Conservation (phyloP, 2,797 vertebrate genomes). For the Macropodus opercularis region DNA sequence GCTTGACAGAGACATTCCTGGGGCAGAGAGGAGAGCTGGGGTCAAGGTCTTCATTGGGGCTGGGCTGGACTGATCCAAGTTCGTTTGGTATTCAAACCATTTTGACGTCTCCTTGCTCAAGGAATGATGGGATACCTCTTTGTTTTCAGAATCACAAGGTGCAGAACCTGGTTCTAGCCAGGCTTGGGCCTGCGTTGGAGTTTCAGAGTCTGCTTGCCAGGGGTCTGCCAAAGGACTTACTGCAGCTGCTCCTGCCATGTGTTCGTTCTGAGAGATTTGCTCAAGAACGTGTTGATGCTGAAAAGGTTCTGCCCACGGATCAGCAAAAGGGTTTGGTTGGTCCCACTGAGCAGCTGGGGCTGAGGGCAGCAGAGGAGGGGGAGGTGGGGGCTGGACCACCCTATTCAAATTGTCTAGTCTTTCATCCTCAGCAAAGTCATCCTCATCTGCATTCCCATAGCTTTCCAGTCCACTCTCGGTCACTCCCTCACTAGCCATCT, state of each 20-base stretch:
- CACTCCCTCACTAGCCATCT: slow-evolving; percentile 83
- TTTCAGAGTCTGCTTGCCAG: slow-evolving; percentile 66
- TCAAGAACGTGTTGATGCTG: slow-evolving; percentile 44
- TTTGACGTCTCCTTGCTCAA: slow-evolving; percentile 19
- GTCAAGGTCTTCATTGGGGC: slow-evolving; percentile 30
- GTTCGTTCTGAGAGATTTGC: slow-evolving; percentile 4
- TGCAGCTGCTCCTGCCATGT: slow-evolving; percentile 35
- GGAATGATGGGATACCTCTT: slow-evolving; percentile 31
- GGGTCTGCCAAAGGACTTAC: slow-evolving; percentile 54
- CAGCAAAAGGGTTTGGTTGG: slow-evolving; percentile 68
- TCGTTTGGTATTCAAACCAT: slow-evolving; percentile 18
- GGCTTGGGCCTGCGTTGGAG: slow-evolving; percentile 62
- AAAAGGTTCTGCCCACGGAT: slow-evolving; percentile 70
- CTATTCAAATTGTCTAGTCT: slow-evolving; percentile 83
- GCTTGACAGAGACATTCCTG: slow-evolving; percentile 73
- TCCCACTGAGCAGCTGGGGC: slow-evolving; percentile 76
- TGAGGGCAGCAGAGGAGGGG: slow-evolving; percentile 64
- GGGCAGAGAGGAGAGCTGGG: slow-evolving; percentile 19
- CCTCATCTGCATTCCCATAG: slow-evolving; percentile 81
- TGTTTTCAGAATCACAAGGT: slow-evolving; percentile 37
- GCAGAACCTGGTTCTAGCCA: slow-evolving; percentile 61
- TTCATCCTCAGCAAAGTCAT: slow-evolving; percentile 82
- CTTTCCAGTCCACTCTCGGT: slow-evolving; percentile 82
- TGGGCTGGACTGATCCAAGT: slow-evolving; percentile 7
- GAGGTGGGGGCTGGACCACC: slow-evolving; percentile 58